Evolutionary conservation across 1,140 invertebrate species (phyloP), one percentile per base, ranked within the genome.

Genomic region (Drosophila watanabei): DNA sequence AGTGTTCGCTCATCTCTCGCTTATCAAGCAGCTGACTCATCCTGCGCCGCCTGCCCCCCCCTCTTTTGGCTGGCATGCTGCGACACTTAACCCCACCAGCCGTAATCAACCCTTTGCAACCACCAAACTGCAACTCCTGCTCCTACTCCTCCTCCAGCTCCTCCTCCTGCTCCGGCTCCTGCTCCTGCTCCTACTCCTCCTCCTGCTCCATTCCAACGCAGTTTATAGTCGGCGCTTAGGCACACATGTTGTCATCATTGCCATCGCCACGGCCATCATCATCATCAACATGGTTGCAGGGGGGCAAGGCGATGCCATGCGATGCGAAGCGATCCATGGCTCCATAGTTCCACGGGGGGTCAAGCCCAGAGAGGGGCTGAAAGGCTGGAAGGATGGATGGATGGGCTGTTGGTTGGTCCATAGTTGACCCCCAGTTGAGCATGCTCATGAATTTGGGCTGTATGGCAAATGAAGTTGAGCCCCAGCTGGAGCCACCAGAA

Each of bases 371-470:
- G 45, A 16, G 39, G 37, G 28, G 13, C 46, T 16, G n/a, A n/a
- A n/a, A n/a, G 46, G 20, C 14, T 8, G 48, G n/a, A 6, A 13
- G 28, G 54, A n/a, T 16, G 14, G 28, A 32, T 30, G 35, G 51
- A n/a, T 30, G 32, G 32, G 32, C 20, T 16, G 30, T 37, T 63
- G 18, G 30, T 37, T 63, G 49, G 61, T 59, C 57, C 62, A 78
- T 51, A 61, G 64, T 57, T 61, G 75, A 51, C 51, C 45, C 65
- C 65, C 62, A 59, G 33, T 57, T 32, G 76, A 65, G 80, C 80
- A 84, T 81, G 81, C 85, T 88, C 84, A 84, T 88, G 85, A 89
- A 89, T 89, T 88, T 84, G 33, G 57, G 65, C 72, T 61, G 77
- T 79, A 79, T 76, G 61, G 68, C 75, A 86, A 87, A 86, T 76